A percentile compares a stretch with the other conserved stretches of the same genome.
phyloP scores from a whole-genome alignment of 1,140 invertebrate species.

The Ostrea denselamellosa region DNA sequence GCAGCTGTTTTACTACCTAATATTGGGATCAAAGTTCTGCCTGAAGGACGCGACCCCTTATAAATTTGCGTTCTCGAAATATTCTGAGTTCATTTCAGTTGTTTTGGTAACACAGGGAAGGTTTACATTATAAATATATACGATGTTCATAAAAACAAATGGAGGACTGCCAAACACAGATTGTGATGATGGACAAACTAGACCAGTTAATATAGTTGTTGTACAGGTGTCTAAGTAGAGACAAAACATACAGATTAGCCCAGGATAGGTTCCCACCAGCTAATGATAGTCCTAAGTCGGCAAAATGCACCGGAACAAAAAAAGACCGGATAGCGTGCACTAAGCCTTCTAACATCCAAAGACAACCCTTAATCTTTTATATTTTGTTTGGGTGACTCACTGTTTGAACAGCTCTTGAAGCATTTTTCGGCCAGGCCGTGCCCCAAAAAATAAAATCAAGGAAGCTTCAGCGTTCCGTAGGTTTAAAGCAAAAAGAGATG shows the following conservation, averaged over 20 bases:
- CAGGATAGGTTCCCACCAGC: background rate
- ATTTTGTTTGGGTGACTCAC: background rate
- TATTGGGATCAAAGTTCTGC: background rate
- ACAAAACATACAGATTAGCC: constrained; percentile 15
- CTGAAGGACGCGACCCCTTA: constrained; percentile 6
- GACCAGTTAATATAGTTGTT: constrained; percentile 9
- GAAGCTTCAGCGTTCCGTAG: background rate
- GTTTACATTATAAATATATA: constrained; percentile 37
- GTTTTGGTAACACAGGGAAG: background rate
- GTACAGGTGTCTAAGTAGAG: constrained; percentile 6
- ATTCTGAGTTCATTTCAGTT: constrained; percentile 6
- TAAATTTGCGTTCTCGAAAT: background rate
- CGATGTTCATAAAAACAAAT: constrained; percentile 32
- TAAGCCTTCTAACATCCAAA: background rate
- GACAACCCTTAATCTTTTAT: background rate
- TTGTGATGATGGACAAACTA: constrained; percentile 20
- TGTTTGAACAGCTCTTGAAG: background rate
- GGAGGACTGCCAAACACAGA: constrained; percentile 19
- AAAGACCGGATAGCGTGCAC: background rate
- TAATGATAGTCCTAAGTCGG: background rate
- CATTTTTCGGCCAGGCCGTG: constrained; percentile 2
- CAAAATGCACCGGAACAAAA: background rate
- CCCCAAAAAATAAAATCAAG: background rate
- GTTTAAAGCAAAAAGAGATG: constrained; percentile 13
- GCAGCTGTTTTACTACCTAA: background rate